Conservation (phyloP, 2,113 vertebrate species). For the Merops nubicus region DNA sequence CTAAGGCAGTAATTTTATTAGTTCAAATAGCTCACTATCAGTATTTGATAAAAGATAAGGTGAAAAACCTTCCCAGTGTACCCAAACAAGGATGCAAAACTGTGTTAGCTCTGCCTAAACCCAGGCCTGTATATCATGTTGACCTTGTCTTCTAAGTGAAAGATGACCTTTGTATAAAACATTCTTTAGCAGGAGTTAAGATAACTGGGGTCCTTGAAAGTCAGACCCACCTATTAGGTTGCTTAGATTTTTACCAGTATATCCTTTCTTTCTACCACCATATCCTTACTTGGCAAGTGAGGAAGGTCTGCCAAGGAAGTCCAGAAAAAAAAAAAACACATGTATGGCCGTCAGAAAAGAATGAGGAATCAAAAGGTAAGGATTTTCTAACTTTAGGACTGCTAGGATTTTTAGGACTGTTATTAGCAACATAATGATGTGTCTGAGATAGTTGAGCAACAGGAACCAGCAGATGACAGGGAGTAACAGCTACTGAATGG, state of each 20-base stretch:
- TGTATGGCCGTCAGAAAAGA: not conserved
- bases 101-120: not conserved
- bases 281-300: not conserved
- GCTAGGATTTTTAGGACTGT: too few species aligned
- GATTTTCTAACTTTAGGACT: not conserved
- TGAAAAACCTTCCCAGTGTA: not conserved
- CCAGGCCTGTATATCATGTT: not conserved
- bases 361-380: not conserved
- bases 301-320: not conserved
- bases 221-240: not conserved
- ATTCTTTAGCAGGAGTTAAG: not conserved
- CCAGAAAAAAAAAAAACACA: not conserved
- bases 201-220: not conserved
- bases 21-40: not conserved
- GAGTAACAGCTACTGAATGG: not conserved
- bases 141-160: not conserved
- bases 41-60: not conserved
- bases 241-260: not conserved
- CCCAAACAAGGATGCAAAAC: not conserved
- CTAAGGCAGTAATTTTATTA: not conserved
- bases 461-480: not conserved
- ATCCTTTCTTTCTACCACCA: too few species aligned
- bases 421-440: not conserved
- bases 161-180: not conserved
- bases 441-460: not conserved